Base-by-base conservation (phyloP, 2,113 vertebrate genomes). In the Larimichthys polyactis region DNA sequence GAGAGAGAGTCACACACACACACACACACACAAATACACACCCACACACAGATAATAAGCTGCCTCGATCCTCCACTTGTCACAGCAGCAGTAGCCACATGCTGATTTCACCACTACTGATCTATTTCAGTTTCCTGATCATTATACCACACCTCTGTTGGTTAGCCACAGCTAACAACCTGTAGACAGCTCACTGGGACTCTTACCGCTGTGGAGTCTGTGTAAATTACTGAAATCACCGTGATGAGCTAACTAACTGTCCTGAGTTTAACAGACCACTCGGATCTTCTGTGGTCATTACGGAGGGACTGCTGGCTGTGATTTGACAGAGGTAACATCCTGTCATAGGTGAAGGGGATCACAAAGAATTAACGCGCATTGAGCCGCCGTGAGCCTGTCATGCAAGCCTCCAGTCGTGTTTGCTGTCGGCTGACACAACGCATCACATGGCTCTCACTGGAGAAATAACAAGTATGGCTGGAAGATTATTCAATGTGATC, bases 151-250 rank as follows among this genome's bases (percentile, higher is more conserved):
- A 70, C 29, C 77, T 71, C 84, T 82, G 70, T 51, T 46, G 66
- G 86, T 77, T 81, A 78, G 80, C 57, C 58, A n/a, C 27, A 55
- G 76, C 78, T 81, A 86, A 87, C 84, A 75, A 89, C 82, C 83
- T 71, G 62, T 2, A 24, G 76, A 71, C 64, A 55, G 58, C 70
- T 68, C 69, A 19, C 73, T 24, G 60, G 40, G 59, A 68, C 65
- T 76, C 51, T 3, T 4, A 48, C 36, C 20, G 12, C 27, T 16
- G 78, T 43, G 58, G 67, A 44, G 55, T 78, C 36, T 0, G 60
- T 71, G 10, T 14, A 71, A 65, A 87, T 78, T 27, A 80, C 51
- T 19, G 71, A 55, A 78, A 80, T 65, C 68, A 51, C 32, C 58
- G 57, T 7, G 12, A 24, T 65, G 73, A 54, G 46, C 29, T 36